These are phyloP conservation scores for Carassius gibelio DNA, from an alignment of 2,113 vertebrate species.

Conservation along the genomic window DNA sequence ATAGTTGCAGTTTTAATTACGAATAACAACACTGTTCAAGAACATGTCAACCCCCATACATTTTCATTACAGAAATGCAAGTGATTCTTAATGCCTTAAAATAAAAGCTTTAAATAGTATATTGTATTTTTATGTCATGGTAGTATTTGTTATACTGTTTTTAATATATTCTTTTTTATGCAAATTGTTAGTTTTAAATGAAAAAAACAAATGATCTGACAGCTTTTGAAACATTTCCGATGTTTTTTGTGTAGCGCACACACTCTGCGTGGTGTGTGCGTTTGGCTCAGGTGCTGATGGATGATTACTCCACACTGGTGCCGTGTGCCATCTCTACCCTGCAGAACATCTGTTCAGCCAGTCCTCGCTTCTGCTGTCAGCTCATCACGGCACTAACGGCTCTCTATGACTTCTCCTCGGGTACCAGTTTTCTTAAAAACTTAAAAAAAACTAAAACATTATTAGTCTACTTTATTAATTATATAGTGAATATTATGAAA, in stretches of 20 bases:
- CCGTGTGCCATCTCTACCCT: constrained; percentile 89
- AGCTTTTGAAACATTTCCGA: background rate
- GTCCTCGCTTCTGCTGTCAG: constrained; percentile 98
- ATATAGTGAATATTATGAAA: background rate
- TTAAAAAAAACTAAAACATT: too few relatives aligned
- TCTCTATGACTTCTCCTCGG: constrained; percentile 89
- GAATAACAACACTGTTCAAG: background rate
- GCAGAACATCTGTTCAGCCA: constrained; percentile 87
- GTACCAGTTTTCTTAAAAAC: constrained; percentile 65
- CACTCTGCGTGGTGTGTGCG: constrained; percentile 88
- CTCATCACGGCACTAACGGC: constrained; percentile 91
- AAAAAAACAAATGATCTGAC: background rate
- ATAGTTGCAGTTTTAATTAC: background rate
- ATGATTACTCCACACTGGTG: constrained; percentile 93
- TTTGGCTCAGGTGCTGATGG: constrained; percentile 87
- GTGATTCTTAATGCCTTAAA: background rate
- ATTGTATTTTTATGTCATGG: background rate
- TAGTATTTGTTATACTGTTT: background rate
- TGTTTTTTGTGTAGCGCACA: constrained; percentile 77
- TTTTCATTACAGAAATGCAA: background rate
- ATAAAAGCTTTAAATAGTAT: background rate
- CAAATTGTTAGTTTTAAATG: too few relatives aligned
- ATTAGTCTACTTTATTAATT: too few relatives aligned
- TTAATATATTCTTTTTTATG: background rate
- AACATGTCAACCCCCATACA: background rate